phyloP scores from a whole-genome alignment of 1,140 invertebrate genomes.

The Drosophila setifemur region DNA sequence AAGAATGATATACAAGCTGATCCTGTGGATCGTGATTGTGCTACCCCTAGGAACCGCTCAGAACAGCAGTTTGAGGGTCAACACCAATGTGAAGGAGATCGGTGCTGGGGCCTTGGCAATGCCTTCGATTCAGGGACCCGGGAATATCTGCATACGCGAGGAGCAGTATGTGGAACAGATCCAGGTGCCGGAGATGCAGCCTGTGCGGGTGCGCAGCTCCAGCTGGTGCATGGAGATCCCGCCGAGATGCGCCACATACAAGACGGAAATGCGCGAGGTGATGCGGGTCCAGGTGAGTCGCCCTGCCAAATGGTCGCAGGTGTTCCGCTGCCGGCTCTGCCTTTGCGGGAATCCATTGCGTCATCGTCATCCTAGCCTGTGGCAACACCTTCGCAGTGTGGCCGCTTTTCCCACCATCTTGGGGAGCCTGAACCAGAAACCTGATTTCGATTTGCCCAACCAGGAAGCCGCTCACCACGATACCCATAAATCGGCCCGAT shows the following conservation, averaged over 20 bases:
- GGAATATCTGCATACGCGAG: conserved; percentile 73
- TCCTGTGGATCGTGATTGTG: conserved; percentile 12
- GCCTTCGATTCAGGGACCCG: conserved; percentile 50
- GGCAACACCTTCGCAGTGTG: conserved; percentile 64
- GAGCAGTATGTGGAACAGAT: conserved; percentile 83
- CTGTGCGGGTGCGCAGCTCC: conserved; percentile 86
- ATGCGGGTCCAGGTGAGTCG: conserved; percentile 84
- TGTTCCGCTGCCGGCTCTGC: conserved; percentile 63
- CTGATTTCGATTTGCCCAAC: conserved; percentile 64
- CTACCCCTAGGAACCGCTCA: conserved; percentile 23
- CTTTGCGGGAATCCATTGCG: conserved; percentile 53
- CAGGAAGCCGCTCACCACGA: conserved; percentile 52
- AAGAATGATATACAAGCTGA: neutral
- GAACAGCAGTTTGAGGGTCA: conserved; percentile 56
- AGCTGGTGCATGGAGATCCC: conserved; percentile 88
- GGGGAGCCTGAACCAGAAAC: conserved; percentile 63
- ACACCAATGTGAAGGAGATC: conserved; percentile 60
- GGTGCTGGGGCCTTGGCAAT: conserved; percentile 28
- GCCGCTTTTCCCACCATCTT: conserved; percentile 22
- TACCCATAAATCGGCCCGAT: conserved; percentile 49
- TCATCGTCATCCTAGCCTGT: conserved; percentile 42
- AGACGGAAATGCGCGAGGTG: conserved; percentile 85
- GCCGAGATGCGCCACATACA: conserved; percentile 86
- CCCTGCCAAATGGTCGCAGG: conserved; percentile 30
- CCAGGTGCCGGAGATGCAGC: conserved; percentile 84